Evolutionary conservation across 2,113 vertebrate genomes (phyloP), one percentile per base, ranked within the genome.

Genomic region (Donacobius atricapilla): DNA sequence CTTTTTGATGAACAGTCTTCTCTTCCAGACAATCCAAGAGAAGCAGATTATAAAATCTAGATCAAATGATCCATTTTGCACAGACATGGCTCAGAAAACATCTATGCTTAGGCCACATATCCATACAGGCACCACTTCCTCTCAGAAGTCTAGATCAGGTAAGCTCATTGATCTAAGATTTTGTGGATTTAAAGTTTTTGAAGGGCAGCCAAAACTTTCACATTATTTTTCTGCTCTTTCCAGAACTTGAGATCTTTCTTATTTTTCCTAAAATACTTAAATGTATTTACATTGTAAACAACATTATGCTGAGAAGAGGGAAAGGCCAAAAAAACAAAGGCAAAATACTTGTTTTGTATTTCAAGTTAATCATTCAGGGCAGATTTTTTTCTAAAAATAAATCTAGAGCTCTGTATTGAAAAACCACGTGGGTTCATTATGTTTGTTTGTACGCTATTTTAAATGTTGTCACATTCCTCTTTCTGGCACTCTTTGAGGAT

Each of bases 151-250:
- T 79, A 70, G 51, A 94, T 82, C 50, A 97, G 75, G 60, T 71
- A 87, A 91, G 23, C 60, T 76, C 86, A 96, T 86, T 90, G 90
- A 98, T 96, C 91, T 91, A 69, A 35, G n/a, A 93, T 96, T 94
- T 94, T 85, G 90, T 95, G 90, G 89, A 96, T 96, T n/a, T 93
- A 72, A 92, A 91, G 42, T 79, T 96, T 93, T 70, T 98, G 95
- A 98, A 98, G 96, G 96, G 69, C 91, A 97, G 95, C 96, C 97
- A 97, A 87, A 92, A 95, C 23, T 89, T 97, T 83, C 86, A 83
- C 71, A 95, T 97, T 14, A 22, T 92, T 95, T 96, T 95, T 88
- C 89, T 90, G 9, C 54, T 95, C 31, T 75, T 87, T 83, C 86
- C 68, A 57, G 56, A 95, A 90, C 48, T 7, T 83, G 56, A 94